phyloP scores from a whole-genome alignment of 2,113 vertebrate genomes.

The Crotalus helleri region DNA sequence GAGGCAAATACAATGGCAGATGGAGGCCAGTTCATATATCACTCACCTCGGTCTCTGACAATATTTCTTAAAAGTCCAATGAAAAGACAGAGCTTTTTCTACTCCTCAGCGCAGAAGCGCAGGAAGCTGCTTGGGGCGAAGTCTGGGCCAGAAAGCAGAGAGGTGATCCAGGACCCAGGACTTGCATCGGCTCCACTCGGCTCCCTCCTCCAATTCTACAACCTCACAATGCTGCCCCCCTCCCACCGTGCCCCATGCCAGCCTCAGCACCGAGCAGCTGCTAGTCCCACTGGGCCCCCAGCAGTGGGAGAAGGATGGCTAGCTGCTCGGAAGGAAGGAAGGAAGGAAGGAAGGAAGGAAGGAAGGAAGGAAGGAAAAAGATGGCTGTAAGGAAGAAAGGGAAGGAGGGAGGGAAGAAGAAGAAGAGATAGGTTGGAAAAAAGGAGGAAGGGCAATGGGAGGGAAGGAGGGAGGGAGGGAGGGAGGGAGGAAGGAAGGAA shows the following conservation, averaged over 20 bases:
- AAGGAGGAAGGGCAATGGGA: too few species aligned
- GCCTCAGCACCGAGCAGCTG: neutral
- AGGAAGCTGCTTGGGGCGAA: neutral
- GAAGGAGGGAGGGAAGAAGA: too few species aligned
- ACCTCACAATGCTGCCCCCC: neutral
- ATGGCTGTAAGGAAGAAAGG: too few species aligned
- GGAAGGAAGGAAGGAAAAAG: too few species aligned
- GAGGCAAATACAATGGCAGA: neutral
- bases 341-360: too few species aligned
- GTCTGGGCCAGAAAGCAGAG: neutral
- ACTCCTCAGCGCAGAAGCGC: neutral
- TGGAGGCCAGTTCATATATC: neutral
- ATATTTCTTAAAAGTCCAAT: neutral
- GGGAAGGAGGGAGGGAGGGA: too few species aligned
- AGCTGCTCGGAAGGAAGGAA: too few species aligned
- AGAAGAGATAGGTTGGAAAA: too few species aligned
- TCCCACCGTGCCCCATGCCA: neutral
- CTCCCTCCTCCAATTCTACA: too few species aligned
- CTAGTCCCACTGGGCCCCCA: neutral
- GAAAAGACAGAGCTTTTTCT: neutral
- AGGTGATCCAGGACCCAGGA: neutral
- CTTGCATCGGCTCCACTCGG: neutral
- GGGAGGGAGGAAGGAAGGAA: too few species aligned
- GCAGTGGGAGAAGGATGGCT: too few species aligned
- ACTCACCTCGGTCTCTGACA: neutral